Conservation (phyloP, 2,797 vertebrate genomes). For the Lacerta agilis region DNA sequence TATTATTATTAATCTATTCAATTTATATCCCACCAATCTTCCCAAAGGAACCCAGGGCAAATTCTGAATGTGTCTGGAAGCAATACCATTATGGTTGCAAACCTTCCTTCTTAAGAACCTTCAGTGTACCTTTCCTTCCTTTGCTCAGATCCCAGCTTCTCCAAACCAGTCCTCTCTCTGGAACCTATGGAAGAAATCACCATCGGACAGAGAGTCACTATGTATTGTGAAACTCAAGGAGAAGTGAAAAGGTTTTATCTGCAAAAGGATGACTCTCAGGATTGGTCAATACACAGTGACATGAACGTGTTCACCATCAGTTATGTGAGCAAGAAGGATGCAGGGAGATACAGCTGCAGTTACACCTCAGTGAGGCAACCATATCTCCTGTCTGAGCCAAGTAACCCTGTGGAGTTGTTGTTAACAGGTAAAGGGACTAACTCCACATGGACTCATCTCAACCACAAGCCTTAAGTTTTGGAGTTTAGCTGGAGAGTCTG, state of each 20-base stretch:
- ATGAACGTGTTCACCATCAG: neutral
- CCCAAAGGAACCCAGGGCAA: too few species aligned
- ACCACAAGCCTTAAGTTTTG: neutral
- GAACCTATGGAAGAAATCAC: neutral
- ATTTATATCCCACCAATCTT: too few species aligned
- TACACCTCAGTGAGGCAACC: neutral
- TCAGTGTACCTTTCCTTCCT: neutral
- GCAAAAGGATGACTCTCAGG: neutral
- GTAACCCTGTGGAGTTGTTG: neutral
- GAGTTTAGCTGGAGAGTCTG: neutral
- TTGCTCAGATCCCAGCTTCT: neutral
- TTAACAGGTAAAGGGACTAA: neutral
- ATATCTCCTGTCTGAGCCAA: neutral
- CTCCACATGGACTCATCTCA: neutral
- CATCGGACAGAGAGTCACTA: neutral
- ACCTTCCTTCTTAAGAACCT: too few species aligned
- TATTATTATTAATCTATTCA: too few species aligned
- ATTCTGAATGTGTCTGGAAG: neutral
- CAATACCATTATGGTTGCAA: too few species aligned
- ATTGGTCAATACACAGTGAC: neutral
- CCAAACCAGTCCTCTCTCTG: neutral
- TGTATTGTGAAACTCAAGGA: neutral
- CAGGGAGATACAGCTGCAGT: neutral
- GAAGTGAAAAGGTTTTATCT: neutral
- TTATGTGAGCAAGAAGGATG: neutral